Evolutionary conservation across 2,888 invertebrate genomes (phyloP).

Genomic region (Oxystoma pomonae): DNA sequence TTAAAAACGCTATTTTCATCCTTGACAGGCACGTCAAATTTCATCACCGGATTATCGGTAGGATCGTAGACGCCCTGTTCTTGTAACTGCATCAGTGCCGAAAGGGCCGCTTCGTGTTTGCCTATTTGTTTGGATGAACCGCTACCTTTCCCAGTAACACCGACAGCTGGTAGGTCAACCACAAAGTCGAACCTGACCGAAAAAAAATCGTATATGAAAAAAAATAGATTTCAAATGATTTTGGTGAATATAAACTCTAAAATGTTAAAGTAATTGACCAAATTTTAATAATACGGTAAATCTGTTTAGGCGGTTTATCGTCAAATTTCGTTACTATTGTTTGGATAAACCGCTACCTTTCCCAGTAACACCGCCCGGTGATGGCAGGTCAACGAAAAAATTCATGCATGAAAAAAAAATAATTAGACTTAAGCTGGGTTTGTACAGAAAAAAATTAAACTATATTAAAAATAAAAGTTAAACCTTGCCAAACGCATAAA

Average conservation of each 20-base stretch:
- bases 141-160: conserved; percentile 40
- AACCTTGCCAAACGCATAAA: too few species aligned
- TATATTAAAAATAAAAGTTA: too few species aligned
- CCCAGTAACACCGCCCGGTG: conserved; percentile 41
- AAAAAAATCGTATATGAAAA: too few species aligned
- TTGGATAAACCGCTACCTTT: conserved; percentile 47
- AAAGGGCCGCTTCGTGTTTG: conserved; percentile 57
- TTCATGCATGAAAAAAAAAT: too few species aligned
- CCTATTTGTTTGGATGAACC: conserved; percentile 55
- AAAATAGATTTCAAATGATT: too few species aligned
- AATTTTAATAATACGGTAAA: too few species aligned
- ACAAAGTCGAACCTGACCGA: conserved; percentile 29
- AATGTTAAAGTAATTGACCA: too few species aligned
- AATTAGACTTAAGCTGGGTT: too few species aligned
- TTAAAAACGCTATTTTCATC: conserved; percentile 18
- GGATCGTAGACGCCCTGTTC: conserved; percentile 41
- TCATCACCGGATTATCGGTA: conserved; percentile 31
- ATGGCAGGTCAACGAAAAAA: conserved; percentile 19
- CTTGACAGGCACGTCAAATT: conserved; percentile 31
- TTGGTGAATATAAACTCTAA: too few species aligned
- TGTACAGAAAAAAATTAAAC: too few species aligned
- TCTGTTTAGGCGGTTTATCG: too few species aligned
- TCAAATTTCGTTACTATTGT: too few species aligned
- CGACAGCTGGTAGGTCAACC: conserved; percentile 25
- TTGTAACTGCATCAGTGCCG: conserved; percentile 48